Base-by-base conservation (phyloP, 1,140 invertebrate species). In the Liolophura sinensis region DNA sequence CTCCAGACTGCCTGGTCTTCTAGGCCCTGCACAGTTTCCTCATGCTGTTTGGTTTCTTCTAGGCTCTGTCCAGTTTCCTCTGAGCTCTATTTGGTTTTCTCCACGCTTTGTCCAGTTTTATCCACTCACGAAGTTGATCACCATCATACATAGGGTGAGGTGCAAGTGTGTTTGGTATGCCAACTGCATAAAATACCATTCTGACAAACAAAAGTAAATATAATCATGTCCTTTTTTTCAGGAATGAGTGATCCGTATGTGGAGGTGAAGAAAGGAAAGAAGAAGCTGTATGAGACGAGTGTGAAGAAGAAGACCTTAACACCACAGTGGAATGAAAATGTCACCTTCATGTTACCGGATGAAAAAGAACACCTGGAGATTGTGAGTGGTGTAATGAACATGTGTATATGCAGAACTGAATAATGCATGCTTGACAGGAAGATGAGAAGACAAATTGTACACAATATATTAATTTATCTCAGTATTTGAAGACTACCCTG, bases 241-340 rank as follows among this genome's bases (percentile, higher is more conserved):
- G 82, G 82, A 20, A 88, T 85, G 72, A 88, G 87, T 74, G 87
- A 88, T 75, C 87, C 87, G 20, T 88, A 85, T 63, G 88, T 86
- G 75, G 87, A 86, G 63, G 69, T 89, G 14, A 84, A 83, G 67
- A 62, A 88, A 47, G 86, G 85, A 49, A 85, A 85, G 24, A 86
- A 87, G 62, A 86, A 85, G 20, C 84, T 87, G 58, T 88, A 87
- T 72, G 87, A 86, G 55, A 87, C 87, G 22, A 83, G 80, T 57
- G 84, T 88, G 7, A 88, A 88, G 65, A 88, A 88, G 74, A 88
- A 88, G 67, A 88, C 87, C 0, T 71, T 88, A 58, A 86, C 87
- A 72, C 88, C 88, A 7, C 84, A 84, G 48, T 89, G 88, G 88
- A 87, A 88, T 69, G 88, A 89, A 69, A 86, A 80, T 64, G 85